Percentiles rank a stretch among this genome's conserved stretches.
Conservation (phyloP, 64 coral and sea anemone species). For the Porites australiensis region DNA sequence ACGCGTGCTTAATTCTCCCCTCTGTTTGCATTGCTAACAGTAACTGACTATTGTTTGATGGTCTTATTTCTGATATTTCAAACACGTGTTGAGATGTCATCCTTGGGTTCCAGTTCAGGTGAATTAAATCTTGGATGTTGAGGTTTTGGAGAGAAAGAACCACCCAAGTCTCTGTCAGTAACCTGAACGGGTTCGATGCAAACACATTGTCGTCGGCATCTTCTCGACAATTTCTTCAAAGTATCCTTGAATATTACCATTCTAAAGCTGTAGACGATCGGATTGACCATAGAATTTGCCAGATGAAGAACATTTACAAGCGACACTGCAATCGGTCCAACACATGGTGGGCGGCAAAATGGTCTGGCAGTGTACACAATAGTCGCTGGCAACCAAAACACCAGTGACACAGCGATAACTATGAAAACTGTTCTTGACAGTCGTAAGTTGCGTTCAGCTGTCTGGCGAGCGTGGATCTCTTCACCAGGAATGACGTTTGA, state of each 20-base stretch:
- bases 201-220: not conserved
- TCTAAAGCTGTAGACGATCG: slow-evolving; percentile 3
- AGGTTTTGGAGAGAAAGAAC: no score
- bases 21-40: no score
- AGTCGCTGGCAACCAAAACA: not conserved
- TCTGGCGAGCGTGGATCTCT: no score
- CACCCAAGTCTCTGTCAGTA: not conserved
- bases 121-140: no score
- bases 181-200: not conserved
- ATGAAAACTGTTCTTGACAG: not conserved
- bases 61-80: no score
- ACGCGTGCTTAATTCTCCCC: no score
- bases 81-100: no score
- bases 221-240: not conserved
- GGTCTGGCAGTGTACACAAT: not conserved
- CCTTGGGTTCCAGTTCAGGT: no score
- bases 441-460: not conserved
- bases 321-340: not conserved
- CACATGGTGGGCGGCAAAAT: not conserved
- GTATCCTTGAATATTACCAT: slow-evolving; percentile 2
- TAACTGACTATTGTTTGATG: no score
- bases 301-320: not conserved
- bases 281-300: slow-evolving; percentile 29
- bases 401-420: not conserved
- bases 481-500: not conserved